Conservation (phyloP, 2,888 invertebrate species). For the Tineola bisselliella region DNA sequence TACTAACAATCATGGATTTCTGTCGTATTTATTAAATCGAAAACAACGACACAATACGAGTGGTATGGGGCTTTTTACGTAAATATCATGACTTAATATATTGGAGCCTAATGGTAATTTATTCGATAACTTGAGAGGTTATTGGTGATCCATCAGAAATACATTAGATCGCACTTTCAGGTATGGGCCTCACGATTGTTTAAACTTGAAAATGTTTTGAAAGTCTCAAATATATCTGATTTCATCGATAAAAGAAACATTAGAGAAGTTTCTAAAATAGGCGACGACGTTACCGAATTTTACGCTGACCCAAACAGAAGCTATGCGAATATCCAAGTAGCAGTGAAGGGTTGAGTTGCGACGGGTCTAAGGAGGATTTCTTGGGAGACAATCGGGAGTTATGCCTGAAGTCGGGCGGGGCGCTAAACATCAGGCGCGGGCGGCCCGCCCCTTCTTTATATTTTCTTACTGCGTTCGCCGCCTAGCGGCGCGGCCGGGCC, state of each 20-base stretch:
- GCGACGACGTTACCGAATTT: constrained; percentile 50
- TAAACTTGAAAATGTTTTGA: constrained; percentile 24
- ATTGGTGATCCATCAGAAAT: constrained; percentile 62
- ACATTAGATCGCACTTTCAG: constrained; percentile 49
- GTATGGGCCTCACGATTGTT: constrained; percentile 37
- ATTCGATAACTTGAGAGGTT: constrained; percentile 23
- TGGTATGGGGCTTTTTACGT: no score
- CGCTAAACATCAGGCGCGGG: constrained; percentile 66
- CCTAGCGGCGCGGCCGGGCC: constrained; percentile 68
- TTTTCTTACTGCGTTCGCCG: constrained; percentile 71
- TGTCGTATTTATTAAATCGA: neutral
- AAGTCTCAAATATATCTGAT: neutral
- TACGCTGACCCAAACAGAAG: constrained; percentile 65
- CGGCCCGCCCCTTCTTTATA: constrained; percentile 74
- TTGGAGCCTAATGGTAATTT: neutral
- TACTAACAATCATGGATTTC: neutral
- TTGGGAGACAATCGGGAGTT: constrained; percentile 68
- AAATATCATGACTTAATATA: neutral
- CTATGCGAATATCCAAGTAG: constrained; percentile 58
- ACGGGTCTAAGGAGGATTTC: constrained; percentile 62
- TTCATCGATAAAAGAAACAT: constrained; percentile 38
- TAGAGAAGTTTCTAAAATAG: constrained; percentile 24
- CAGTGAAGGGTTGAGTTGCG: constrained; percentile 57
- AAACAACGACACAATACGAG: no score
- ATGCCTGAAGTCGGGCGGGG: constrained; percentile 64